Evolutionary conservation across 2,888 invertebrate genomes (phyloP).

Genomic region (Coenonympha glycerion): DNA sequence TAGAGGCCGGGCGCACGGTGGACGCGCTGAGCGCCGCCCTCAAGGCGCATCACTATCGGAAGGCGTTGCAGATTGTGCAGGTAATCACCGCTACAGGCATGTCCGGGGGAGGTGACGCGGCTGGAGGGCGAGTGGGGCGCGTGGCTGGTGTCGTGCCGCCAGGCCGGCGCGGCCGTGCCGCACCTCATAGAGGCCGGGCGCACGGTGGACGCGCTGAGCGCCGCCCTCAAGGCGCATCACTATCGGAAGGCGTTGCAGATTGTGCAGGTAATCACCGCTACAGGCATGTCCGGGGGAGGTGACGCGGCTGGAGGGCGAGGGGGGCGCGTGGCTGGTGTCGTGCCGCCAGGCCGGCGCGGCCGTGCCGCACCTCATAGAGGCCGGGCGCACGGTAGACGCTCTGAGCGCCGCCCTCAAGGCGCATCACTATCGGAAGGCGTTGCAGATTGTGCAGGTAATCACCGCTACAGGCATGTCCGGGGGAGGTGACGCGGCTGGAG

Average conservation of each 20-base stretch:
- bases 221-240: slow-evolving; percentile 93
- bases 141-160: slow-evolving; percentile 86
- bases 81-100: slow-evolving; percentile 59
- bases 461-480: too few species aligned
- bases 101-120: slow-evolving; percentile 87
- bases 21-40: slow-evolving; percentile 95
- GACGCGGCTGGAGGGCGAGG: slow-evolving; percentile 93
- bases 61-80: slow-evolving; percentile 90
- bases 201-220: slow-evolving; percentile 89
- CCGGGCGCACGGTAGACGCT: slow-evolving; percentile 90
- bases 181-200: slow-evolving; percentile 98
- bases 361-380: slow-evolving; percentile 98
- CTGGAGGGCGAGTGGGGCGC: slow-evolving; percentile 97
- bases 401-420: slow-evolving; percentile 94
- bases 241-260: slow-evolving; percentile 96
- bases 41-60: slow-evolving; percentile 93
- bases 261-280: slow-evolving; percentile 69
- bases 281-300: slow-evolving; percentile 84
- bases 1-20: slow-evolving; percentile 92
- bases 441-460: slow-evolving; percentile 85
- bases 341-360: slow-evolving; percentile 95
- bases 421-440: slow-evolving; percentile 95
- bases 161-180: slow-evolving; percentile 96
- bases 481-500: too few species aligned
- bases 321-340: slow-evolving; percentile 91